Percentiles rank a stretch among this genome's conserved stretches.
Evolutionary conservation across 2,888 invertebrate genomes (phyloP).

Genomic region (Nomada lathburiana): DNA sequence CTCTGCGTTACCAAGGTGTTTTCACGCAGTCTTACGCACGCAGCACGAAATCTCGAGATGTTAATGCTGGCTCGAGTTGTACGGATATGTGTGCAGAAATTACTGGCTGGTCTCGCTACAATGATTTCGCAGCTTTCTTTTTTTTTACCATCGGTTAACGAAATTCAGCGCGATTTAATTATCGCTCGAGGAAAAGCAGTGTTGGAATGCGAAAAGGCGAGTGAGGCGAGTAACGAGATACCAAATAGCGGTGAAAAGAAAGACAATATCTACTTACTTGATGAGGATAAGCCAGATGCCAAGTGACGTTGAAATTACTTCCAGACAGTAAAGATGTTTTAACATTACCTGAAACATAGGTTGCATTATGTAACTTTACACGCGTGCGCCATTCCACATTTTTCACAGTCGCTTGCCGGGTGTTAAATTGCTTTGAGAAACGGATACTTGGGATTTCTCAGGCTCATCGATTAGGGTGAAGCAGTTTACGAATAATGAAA

Average conservation of each 20-base stretch:
- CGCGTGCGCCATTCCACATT: conserved; percentile 27
- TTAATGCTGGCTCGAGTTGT: neutral
- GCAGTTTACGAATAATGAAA: conserved; percentile 37
- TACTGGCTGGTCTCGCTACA: conserved; percentile 32
- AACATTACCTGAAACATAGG: conserved; percentile 88
- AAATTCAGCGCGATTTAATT: conserved; percentile 26
- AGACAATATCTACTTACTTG: conserved; percentile 87
- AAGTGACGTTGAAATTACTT: conserved; percentile 94
- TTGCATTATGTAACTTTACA: conserved; percentile 48
- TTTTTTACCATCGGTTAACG: conserved; percentile 30
- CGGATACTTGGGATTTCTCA: conserved; percentile 43
- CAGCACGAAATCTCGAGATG: neutral
- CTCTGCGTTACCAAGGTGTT: neutral
- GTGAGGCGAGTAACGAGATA: conserved; percentile 6
- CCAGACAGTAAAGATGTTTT: conserved; percentile 93
- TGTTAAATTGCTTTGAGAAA: conserved; percentile 16
- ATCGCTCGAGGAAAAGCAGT: conserved; percentile 24
- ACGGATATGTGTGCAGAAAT: neutral
- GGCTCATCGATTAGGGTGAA: conserved; percentile 38
- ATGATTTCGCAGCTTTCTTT: conserved; percentile 43
- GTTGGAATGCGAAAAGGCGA: conserved; percentile 2
- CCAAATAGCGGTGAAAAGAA: neutral
- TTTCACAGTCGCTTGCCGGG: neutral
- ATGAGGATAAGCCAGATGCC: conserved; percentile 98
- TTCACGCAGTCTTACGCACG: neutral